These are phyloP conservation scores for Netelia inedita DNA, from an alignment of 2,888 invertebrate species.

Conservation along the genomic window DNA sequence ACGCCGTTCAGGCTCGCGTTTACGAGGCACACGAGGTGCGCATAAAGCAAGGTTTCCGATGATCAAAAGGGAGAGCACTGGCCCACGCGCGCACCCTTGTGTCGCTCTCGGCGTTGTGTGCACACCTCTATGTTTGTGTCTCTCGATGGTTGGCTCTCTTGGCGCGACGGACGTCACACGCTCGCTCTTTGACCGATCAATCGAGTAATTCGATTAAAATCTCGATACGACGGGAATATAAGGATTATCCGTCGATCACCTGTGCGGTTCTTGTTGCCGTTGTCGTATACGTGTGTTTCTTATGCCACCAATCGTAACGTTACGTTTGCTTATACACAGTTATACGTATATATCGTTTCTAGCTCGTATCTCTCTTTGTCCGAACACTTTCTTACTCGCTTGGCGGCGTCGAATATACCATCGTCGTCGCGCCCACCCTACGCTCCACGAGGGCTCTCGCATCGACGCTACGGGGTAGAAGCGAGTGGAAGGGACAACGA, in stretches of 20 bases:
- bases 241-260: conserved; percentile 63
- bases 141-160: conserved; percentile 47
- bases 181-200: conserved; percentile 80
- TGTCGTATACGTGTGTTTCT: conserved; percentile 8
- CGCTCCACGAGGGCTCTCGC: conserved; percentile 54
- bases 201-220: conserved; percentile 82
- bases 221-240: conserved; percentile 68
- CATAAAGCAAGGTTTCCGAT: conserved; percentile 42
- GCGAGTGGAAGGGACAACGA: conserved; percentile 58
- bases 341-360: conserved; percentile 14
- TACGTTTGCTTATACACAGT: background rate
- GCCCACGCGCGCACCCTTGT: conserved; percentile 19
- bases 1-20: conserved; percentile 19
- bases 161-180: conserved; percentile 75
- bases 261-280: conserved; percentile 13
- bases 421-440: conserved; percentile 37
- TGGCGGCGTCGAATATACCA: conserved; percentile 26
- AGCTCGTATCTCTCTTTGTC: conserved; percentile 26
- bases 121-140: conserved; percentile 1
- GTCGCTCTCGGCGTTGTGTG: background rate
- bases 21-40: conserved; percentile 25
- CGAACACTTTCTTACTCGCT: conserved; percentile 27
- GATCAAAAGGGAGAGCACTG: conserved; percentile 36
- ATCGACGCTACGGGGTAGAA: background rate
- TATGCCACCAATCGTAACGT: conserved; percentile 31